Evolutionary conservation across 2,113 vertebrate species (phyloP), one percentile per base, ranked within the genome.

Genomic region (Otis tarda): DNA sequence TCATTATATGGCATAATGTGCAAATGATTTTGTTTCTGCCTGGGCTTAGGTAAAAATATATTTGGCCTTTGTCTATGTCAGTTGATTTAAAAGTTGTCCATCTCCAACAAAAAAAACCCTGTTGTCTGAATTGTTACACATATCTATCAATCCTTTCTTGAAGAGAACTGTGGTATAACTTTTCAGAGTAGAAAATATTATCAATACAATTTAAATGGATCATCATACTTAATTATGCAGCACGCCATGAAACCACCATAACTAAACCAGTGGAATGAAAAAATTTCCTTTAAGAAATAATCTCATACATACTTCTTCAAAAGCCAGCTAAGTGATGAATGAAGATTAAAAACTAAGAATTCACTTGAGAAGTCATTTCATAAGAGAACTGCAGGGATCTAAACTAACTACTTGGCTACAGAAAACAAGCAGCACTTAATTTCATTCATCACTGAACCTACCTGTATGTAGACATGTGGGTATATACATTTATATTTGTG

Each of bases 211-310:
- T 74, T 86, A 49, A 93, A 67, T 60, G 23, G 43, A 13, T n/a
- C 7, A 6, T 60, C 27, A 76, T 59, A 31, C 2, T 37, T 84
- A 28, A 12, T 67, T 67, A 16, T 3, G 20, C 12, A 50, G 20
- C 16, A 57, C 33, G 10, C 35, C 10, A 49, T 24, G 57, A 67
- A 82, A 53, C 0, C 45, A 59, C 22, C 4, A 0, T 37, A 57
- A 85, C 21, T 24, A 56, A 91, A 69, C 4, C 12, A 22, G 9
- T 45, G 15, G 16, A 57, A 87, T 31, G 23, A 73, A 80, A 56
- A 64, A 21, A 23, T 6, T 69, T 77, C 24, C 25, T 30, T 55
- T 49, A 10, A 74, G 21, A 87, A 84, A 60, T 37, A 47, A 47
- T 39, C 7, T 43, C 9, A 22, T 39, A 55, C 83, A 57, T 55